A percentile compares a stretch with the other conserved stretches of the same genome.
Conservation (phyloP, 2,113 vertebrate genomes). For the Dascyllus trimaculatus region DNA sequence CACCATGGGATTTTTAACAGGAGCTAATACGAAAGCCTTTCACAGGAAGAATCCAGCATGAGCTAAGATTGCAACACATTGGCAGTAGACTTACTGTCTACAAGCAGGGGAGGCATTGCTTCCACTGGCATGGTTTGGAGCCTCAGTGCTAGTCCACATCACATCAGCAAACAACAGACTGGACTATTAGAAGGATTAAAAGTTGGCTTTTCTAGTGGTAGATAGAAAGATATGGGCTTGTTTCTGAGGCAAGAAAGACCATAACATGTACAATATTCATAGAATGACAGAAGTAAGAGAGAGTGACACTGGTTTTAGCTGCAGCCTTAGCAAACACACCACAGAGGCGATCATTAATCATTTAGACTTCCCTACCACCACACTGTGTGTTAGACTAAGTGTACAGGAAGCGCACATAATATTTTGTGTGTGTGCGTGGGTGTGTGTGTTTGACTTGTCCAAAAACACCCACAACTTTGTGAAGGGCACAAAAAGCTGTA, state of each 20-base stretch:
- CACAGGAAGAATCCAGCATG: background rate
- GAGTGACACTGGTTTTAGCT: constrained; percentile 73
- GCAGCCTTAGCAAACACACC: constrained; percentile 65
- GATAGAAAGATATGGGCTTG: constrained; percentile 21
- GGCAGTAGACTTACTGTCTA: too few relatives aligned
- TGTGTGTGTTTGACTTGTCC: constrained; percentile 13
- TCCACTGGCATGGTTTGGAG: background rate
- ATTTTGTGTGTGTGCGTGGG: constrained; percentile 17
- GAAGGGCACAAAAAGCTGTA: constrained; percentile 17
- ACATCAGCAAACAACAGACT: background rate
- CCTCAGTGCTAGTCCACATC: background rate
- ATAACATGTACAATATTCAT: constrained; percentile 75
- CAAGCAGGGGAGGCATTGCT: background rate
- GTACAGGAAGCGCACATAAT: constrained; percentile 42
- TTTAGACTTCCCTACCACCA: constrained; percentile 68
- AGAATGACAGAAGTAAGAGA: constrained; percentile 60
- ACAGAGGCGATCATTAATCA: constrained; percentile 72
- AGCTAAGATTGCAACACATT: background rate
- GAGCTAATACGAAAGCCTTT: constrained; percentile 3
- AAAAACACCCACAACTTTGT: constrained; percentile 19
- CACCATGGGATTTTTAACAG: background rate
- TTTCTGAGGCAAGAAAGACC: constrained; percentile 55
- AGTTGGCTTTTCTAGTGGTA: background rate
- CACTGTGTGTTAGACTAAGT: constrained; percentile 52
- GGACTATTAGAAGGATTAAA: constrained; percentile 14